Evolutionary conservation across 2,113 vertebrate genomes (phyloP).

Genomic region (Carollia perspicillata): DNA sequence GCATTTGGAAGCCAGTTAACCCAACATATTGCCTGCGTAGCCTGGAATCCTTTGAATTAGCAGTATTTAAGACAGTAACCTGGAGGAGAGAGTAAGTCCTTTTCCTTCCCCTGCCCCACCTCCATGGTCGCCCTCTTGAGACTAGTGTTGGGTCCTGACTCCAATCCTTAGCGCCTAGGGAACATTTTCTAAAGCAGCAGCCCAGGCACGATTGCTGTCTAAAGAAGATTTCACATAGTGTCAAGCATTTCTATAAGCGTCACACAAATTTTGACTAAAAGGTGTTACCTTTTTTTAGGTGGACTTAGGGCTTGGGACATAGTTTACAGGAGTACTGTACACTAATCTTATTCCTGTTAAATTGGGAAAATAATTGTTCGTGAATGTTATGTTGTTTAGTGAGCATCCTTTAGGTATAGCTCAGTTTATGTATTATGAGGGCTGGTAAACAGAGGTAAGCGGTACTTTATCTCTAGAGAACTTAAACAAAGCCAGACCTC

Average conservation of each 20-base stretch:
- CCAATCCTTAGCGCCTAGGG: background rate
- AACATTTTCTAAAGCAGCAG: background rate
- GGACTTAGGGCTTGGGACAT: background rate
- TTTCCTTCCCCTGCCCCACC: background rate
- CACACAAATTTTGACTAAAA: background rate
- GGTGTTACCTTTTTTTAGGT: background rate
- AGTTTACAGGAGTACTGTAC: background rate
- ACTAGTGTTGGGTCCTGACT: background rate
- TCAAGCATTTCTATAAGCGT: background rate
- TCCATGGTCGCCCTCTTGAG: background rate
- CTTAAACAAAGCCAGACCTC: constrained; percentile 67
- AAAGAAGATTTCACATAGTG: background rate
- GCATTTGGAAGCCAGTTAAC: constrained; percentile 37
- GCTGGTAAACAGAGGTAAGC: constrained; percentile 53
- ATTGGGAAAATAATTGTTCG: background rate
- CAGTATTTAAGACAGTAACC: background rate
- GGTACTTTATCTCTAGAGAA: constrained; percentile 48
- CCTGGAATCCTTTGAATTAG: constrained; percentile 23
- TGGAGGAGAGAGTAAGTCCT: background rate
- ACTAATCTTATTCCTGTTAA: background rate
- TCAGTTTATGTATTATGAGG: background rate
- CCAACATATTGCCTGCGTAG: background rate
- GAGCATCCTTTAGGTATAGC: background rate
- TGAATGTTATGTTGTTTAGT: background rate
- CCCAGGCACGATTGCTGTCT: background rate